A percentile compares a stretch with the other conserved stretches of the same genome.
Evolutionary conservation across 2,113 vertebrate species (phyloP).

Genomic region (Girardinichthys multiradiatus): DNA sequence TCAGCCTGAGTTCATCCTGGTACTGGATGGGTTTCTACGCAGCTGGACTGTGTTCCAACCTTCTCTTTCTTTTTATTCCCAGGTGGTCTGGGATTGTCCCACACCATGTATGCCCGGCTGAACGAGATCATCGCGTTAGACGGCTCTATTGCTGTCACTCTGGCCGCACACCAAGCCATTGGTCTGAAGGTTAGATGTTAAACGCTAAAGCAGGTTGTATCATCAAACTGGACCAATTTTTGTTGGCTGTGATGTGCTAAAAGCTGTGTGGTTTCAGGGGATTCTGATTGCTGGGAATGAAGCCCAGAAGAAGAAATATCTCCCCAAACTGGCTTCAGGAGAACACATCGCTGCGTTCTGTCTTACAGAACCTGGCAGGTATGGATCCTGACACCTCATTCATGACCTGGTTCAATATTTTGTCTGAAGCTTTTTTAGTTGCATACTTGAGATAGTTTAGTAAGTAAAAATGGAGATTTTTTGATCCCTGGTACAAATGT

Average conservation of each 20-base stretch:
- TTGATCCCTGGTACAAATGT: too few species aligned
- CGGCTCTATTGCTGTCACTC: slow-evolving; percentile 87
- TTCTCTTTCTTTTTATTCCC: neutral
- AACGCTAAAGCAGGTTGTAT: neutral
- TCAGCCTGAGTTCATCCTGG: too few species aligned
- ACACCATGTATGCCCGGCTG: slow-evolving; percentile 93
- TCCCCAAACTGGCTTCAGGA: slow-evolving; percentile 90
- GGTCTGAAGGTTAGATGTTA: slow-evolving; percentile 89
- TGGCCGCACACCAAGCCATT: slow-evolving; percentile 95
- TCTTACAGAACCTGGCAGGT: slow-evolving; percentile 95
- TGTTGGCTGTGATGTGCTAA: neutral
- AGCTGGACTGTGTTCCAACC: too few species aligned
- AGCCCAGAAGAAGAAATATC: slow-evolving; percentile 93
- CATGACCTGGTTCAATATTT: too few species aligned
- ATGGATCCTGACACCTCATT: neutral
- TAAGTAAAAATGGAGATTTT: too few species aligned
- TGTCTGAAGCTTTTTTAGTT: too few species aligned
- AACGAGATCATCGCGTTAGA: slow-evolving; percentile 89
- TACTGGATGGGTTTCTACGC: too few species aligned
- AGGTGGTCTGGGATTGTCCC: slow-evolving; percentile 95
- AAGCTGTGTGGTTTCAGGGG: slow-evolving; percentile 79
- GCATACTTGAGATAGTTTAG: too few species aligned
- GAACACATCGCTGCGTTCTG: slow-evolving; percentile 96
- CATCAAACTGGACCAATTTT: neutral
- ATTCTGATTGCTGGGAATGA: slow-evolving; percentile 92